Conservation (phyloP, 1,140 invertebrate species). For the Calephelis virginiensis region DNA sequence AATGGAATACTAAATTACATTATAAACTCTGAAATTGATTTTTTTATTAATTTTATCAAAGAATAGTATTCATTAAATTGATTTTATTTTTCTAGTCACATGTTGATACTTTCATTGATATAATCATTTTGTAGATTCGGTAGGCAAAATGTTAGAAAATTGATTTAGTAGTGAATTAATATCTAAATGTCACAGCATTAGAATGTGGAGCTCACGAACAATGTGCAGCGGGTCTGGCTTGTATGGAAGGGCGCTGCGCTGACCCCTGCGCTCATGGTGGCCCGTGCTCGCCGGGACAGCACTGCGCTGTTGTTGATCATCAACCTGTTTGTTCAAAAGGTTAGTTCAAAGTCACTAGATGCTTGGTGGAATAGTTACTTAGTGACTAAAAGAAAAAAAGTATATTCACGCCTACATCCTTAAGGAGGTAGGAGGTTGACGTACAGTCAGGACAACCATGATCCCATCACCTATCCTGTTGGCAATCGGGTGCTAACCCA, state of each 20-base stretch:
- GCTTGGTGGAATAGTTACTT: neutral
- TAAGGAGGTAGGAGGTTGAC: too few species aligned
- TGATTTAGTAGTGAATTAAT: constrained; percentile 25
- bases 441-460: too few species aligned
- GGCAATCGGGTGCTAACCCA: too few species aligned
- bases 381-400: too few species aligned
- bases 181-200: constrained; percentile 78
- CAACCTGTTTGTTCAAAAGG: constrained; percentile 88
- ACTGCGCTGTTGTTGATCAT: constrained; percentile 88
- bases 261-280: constrained; percentile 86
- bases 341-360: constrained; percentile 26
- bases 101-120: neutral
- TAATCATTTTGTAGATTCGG: neutral
- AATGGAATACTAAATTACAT: neutral
- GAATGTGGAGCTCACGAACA: constrained; percentile 92
- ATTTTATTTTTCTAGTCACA: neutral
- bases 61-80: neutral
- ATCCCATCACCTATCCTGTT: too few species aligned
- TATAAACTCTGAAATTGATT: neutral
- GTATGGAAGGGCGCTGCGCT: constrained; percentile 86
- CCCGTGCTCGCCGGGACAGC: constrained; percentile 82
- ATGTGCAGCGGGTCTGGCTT: constrained; percentile 87
- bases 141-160: constrained; percentile 2
- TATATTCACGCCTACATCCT: too few species aligned
- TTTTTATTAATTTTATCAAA: neutral